A percentile compares a stretch with the other conserved stretches of the same genome.
phyloP scores from a whole-genome alignment of 2,888 invertebrate genomes.

The Congeria kusceri region DNA sequence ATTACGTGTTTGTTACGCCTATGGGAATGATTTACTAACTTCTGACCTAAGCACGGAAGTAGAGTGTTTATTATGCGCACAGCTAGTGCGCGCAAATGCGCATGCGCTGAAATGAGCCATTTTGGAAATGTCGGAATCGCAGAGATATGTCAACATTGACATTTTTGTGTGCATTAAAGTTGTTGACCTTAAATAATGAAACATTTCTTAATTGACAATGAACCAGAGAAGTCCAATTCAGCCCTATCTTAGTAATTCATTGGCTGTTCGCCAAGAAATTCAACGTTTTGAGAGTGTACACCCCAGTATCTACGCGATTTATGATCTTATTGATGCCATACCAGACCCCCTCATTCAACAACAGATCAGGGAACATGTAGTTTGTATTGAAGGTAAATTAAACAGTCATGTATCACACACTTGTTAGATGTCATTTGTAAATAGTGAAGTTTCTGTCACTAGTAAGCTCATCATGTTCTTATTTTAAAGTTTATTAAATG shows the following conservation, averaged over 20 bases:
- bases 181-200: conserved; percentile 72
- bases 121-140: conserved; percentile 67
- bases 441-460: neutral
- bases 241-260: conserved; percentile 88
- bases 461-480: neutral
- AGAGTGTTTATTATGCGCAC: conserved; percentile 61
- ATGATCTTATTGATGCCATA: conserved; percentile 97
- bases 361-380: conserved; percentile 98
- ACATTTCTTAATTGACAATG: conserved; percentile 74
- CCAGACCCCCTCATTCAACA: conserved; percentile 95
- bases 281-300: conserved; percentile 99
- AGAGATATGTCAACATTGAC: conserved; percentile 50
- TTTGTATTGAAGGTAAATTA: conserved; percentile 97
- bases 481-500: too few species aligned
- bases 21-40: neutral
- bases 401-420: neutral
- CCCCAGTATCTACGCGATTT: conserved; percentile 99
- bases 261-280: conserved; percentile 90
- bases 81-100: conserved; percentile 47
- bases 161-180: conserved; percentile 52
- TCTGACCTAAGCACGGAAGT: conserved; percentile 24
- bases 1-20: too few species aligned
- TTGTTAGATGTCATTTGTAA: too few species aligned
- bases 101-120: conserved; percentile 75
- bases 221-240: conserved; percentile 84